A percentile compares a stretch with the other conserved stretches of the same genome.
Evolutionary conservation across 2,888 invertebrate species (phyloP).

Genomic region (Eilema depressum): DNA sequence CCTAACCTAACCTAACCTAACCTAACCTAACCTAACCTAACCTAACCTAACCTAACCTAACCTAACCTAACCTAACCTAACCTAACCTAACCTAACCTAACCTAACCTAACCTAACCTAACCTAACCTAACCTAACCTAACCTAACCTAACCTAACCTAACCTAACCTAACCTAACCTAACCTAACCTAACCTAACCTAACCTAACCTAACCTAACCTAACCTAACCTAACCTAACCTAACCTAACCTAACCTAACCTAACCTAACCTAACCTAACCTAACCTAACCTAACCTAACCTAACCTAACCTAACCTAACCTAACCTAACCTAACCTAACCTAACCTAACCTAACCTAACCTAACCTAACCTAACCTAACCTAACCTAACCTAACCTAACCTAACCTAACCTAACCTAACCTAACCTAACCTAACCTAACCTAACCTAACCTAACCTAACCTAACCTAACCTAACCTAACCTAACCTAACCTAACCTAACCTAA

Average conservation of each 20-base stretch:
- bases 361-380: constrained; percentile 30
- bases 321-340: constrained; percentile 17
- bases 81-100: constrained; percentile 28
- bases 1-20: constrained; percentile 30
- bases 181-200: constrained; percentile 24
- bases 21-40: constrained; percentile 30
- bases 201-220: constrained; percentile 14
- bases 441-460: neutral
- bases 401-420: constrained; percentile 11
- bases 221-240: constrained; percentile 21
- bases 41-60: constrained; percentile 27
- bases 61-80: constrained; percentile 28
- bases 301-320: constrained; percentile 21
- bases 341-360: constrained; percentile 11
- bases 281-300: constrained; percentile 21
- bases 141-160: constrained; percentile 27
- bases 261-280: constrained; percentile 19
- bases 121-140: constrained; percentile 21
- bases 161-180: constrained; percentile 26
- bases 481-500: neutral
- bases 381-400: constrained; percentile 28
- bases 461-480: neutral
- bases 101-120: constrained; percentile 27
- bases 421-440: constrained; percentile 5
- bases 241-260: constrained; percentile 20